A percentile compares a stretch with the other conserved stretches of the same genome.
phyloP scores from a whole-genome alignment of 1,140 invertebrate genomes.

The Microplitis demolitor region DNA sequence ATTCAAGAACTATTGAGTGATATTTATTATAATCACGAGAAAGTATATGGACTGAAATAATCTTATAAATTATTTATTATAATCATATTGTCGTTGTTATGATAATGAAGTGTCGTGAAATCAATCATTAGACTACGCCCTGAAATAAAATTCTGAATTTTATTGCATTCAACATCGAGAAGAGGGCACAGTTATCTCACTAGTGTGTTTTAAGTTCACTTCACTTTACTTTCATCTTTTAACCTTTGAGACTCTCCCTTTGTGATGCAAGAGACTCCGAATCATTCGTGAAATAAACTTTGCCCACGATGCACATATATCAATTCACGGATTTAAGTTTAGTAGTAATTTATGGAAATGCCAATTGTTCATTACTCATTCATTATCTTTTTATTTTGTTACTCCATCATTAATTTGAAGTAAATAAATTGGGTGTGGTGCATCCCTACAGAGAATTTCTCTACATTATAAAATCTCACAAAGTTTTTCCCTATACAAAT shows the following conservation, averaged over 20 bases:
- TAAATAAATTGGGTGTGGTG: no score
- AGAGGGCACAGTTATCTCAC: no score
- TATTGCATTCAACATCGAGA: neutral
- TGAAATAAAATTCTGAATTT: neutral
- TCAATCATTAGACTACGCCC: neutral
- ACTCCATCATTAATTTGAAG: no score
- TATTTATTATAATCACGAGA: no score
- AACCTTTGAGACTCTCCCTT: slow-evolving; percentile 44
- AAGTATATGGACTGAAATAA: no score
- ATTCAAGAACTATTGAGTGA: neutral
- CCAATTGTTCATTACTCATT: neutral
- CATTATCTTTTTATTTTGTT: neutral
- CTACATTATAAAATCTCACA: no score
- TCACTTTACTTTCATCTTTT: slow-evolving; percentile 48
- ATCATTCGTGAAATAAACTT: neutral
- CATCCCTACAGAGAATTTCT: no score
- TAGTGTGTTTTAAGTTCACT: neutral
- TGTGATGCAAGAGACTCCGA: slow-evolving; percentile 29
- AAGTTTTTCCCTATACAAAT: no score
- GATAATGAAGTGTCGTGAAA: no score
- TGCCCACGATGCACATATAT: neutral
- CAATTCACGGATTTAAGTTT: slow-evolving; percentile 22
- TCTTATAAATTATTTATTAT: no score
- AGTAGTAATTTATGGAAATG: slow-evolving; percentile 1
- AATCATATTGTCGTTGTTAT: no score